Evolutionary conservation across 2,113 vertebrate species (phyloP).

Genomic region (Archocentrus centrarchus): DNA sequence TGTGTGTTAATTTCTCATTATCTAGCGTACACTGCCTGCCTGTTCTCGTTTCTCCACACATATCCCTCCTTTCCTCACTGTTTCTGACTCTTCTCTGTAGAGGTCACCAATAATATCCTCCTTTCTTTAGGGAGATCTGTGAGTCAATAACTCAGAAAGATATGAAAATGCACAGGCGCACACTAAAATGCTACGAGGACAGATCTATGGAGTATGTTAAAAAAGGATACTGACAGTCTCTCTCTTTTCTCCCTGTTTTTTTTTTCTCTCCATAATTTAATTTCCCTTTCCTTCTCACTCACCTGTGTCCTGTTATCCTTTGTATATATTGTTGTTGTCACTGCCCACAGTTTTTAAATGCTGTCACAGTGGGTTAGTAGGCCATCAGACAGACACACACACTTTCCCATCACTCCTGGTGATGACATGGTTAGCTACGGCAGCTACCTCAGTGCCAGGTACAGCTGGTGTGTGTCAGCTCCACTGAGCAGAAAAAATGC

Average conservation of each 20-base stretch:
- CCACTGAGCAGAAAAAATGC: constrained; percentile 66
- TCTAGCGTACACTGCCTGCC: neutral
- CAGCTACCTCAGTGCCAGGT: constrained; percentile 48
- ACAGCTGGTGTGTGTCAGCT: constrained; percentile 72
- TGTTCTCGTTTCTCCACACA: neutral
- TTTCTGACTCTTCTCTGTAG: constrained; percentile 15
- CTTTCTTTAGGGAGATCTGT: constrained; percentile 54
- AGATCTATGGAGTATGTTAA: neutral
- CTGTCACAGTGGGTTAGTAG: constrained; percentile 12
- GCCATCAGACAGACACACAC: neutral
- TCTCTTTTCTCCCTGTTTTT: neutral
- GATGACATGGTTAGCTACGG: constrained; percentile 27
- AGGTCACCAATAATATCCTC: constrained; percentile 67
- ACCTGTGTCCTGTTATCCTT: neutral
- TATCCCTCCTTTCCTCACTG: neutral
- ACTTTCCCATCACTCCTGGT: constrained; percentile 32
- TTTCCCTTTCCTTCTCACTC: neutral
- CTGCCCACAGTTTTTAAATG: neutral
- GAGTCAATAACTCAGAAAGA: constrained; percentile 61
- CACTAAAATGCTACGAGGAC: neutral
- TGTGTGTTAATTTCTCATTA: neutral
- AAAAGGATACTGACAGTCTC: neutral
- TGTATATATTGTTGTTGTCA: neutral
- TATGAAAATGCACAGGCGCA: neutral
- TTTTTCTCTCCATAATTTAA: neutral